Evolutionary conservation across 2,113 vertebrate genomes (phyloP), one percentile per base, ranked within the genome.

Genomic region (Paralichthys olivaceus): DNA sequence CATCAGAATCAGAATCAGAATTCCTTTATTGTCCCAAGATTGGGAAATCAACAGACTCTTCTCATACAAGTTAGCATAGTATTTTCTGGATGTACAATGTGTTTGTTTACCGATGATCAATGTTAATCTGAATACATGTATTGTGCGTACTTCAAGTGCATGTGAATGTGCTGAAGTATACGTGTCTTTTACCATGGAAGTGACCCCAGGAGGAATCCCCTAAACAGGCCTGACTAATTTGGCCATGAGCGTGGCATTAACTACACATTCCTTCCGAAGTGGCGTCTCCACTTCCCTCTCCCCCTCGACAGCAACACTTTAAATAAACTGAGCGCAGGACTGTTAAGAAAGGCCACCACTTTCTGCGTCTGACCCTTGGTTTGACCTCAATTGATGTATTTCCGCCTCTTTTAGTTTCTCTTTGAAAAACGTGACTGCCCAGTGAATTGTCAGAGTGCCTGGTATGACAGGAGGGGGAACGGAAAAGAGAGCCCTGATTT

Each of bases 231-330:
- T 88, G 80, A 91, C 89, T 89, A 87, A 92, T 89, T 90, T 90
- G 85, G 77, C 76, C 79, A 77, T 85, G 85, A 91, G 89, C 78
- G 53, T 83, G 81, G 79, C 87, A 90, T 91, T 92, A 90, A 91
- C 82, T 84, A 81, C 75, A 85, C 90, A 92, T 93, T 94, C 89
- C 85, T 91, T 84, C 82, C 51, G 61, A 89, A 77, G 80, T 54
- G 59, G 66, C 32, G 57, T 72, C 72, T 86, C 79, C 43, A 69
- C 79, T 75, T 71, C 68, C 70, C 72, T 74, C 57, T 49, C 47
- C 77, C 60, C 59, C 63, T 73, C 7, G 59, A 76, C 55, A 70
- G 75, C 51, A 63, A 76, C 79, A 80, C 71, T 87, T 92, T 72
- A 84, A 87, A 90, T 90, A 90, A 91, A 92, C 79, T 23, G 51